Conservation (phyloP, 2,888 invertebrate genomes). For the Eristalinus sepulchralis region DNA sequence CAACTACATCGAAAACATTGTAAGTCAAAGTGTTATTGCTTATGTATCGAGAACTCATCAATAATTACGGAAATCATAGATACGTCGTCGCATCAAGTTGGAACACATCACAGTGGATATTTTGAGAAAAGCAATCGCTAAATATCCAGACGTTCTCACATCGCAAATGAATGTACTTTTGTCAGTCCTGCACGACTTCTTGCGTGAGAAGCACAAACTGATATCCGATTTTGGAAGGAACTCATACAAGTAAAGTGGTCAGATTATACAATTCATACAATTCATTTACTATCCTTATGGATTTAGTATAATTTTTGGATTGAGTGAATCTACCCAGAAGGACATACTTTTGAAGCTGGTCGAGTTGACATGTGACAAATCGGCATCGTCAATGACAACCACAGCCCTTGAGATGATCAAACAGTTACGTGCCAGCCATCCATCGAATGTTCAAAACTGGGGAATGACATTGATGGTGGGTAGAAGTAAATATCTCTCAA, state of each 20-base stretch:
- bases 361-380: slow-evolving; percentile 78
- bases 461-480: slow-evolving; percentile 77
- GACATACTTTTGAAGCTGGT: slow-evolving; percentile 77
- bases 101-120: slow-evolving; percentile 84
- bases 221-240: slow-evolving; percentile 84
- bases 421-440: slow-evolving; percentile 77
- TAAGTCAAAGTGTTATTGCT: slow-evolving; percentile 80
- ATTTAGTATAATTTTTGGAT: slow-evolving; percentile 77
- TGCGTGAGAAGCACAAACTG: slow-evolving; percentile 82
- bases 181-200: slow-evolving; percentile 83
- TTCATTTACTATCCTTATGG: background rate
- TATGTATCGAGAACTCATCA: background rate
- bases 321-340: slow-evolving; percentile 77
- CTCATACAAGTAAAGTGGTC: slow-evolving; percentile 81
- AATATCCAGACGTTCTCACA: slow-evolving; percentile 83
- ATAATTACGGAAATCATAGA: slow-evolving; percentile 69
- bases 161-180: slow-evolving; percentile 83
- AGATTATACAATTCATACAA: background rate
- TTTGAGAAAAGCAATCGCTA: slow-evolving; percentile 83
- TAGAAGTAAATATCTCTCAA: background rate
- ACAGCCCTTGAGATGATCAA: slow-evolving; percentile 77
- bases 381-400: slow-evolving; percentile 76
- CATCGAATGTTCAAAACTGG: slow-evolving; percentile 78
- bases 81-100: slow-evolving; percentile 83
- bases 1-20: slow-evolving; percentile 84